A percentile compares a stretch with the other conserved stretches of the same genome.
phyloP scores from a whole-genome alignment of 2,888 invertebrate species.

The Thymelicus lineola region DNA sequence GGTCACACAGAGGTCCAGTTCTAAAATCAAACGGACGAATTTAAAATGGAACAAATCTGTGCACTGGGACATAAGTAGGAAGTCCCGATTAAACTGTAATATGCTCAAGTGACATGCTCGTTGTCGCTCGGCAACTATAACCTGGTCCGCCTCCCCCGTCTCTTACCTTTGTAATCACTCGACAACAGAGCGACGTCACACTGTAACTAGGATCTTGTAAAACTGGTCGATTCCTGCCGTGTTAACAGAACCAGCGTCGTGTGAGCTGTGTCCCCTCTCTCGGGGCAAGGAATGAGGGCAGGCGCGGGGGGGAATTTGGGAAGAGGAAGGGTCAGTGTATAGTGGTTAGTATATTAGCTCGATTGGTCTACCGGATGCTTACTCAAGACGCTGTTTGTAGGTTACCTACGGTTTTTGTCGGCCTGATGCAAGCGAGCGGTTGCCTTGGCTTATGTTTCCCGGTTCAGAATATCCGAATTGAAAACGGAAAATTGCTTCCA shows the following conservation, averaged over 20 bases:
- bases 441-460: conserved; percentile 34
- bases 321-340: conserved; percentile 55
- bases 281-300: conserved; percentile 38
- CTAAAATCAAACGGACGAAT: conserved; percentile 49
- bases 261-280: conserved; percentile 47
- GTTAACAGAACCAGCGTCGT: conserved; percentile 11
- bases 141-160: conserved; percentile 54
- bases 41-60: conserved; percentile 81
- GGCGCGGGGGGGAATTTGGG: conserved; percentile 44
- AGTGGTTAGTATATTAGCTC: conserved; percentile 74
- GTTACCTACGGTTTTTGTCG: conserved; percentile 48
- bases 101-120: conserved; percentile 79
- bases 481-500: not conserved
- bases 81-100: conserved; percentile 81
- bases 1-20: conserved; percentile 39
- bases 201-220: conserved; percentile 30
- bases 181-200: conserved; percentile 26
- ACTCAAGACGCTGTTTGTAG: conserved; percentile 68
- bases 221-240: conserved; percentile 30
- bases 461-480: conserved; percentile 29
- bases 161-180: conserved; percentile 37
- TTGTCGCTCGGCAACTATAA: conserved; percentile 57
- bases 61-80: conserved; percentile 76
- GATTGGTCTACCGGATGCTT: conserved; percentile 80
- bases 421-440: conserved; percentile 39